Percentiles rank a stretch among this genome's conserved stretches.
Conservation (phyloP, 2,888 invertebrate species). For the Netelia virgata region DNA sequence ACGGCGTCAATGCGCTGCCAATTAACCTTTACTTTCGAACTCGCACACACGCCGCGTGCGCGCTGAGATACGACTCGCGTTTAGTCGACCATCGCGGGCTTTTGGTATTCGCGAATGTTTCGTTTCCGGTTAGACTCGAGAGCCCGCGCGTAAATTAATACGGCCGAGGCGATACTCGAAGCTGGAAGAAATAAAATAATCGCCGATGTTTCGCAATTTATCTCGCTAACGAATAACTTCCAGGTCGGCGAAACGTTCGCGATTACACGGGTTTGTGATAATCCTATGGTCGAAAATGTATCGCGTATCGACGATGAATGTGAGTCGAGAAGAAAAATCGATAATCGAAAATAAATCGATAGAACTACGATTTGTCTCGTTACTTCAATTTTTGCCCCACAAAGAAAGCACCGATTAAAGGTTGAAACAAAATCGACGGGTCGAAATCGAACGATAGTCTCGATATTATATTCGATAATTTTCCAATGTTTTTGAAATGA, state of each 20-base stretch:
- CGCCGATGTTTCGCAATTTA: background rate
- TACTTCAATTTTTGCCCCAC: too few species aligned
- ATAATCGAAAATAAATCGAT: too few species aligned
- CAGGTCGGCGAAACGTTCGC: background rate
- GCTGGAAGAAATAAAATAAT: background rate
- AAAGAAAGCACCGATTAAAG: too few species aligned
- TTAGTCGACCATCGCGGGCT: constrained; percentile 3
- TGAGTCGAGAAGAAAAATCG: background rate
- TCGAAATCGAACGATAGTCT: background rate
- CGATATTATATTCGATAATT: background rate
- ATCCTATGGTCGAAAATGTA: background rate
- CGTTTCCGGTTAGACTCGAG: constrained; percentile 39
- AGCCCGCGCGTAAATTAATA: background rate
- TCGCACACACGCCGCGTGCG: constrained; percentile 65
- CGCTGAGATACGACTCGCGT: constrained; percentile 6
- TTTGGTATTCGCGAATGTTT: constrained; percentile 13
- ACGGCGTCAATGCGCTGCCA: constrained; percentile 67
- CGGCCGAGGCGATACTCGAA: background rate
- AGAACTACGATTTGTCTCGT: too few species aligned
- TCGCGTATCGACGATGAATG: background rate
- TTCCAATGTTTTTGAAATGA: background rate
- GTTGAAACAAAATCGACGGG: too few species aligned
- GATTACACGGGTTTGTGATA: background rate
- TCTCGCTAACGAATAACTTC: background rate
- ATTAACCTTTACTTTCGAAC: constrained; percentile 72